Base-by-base conservation (phyloP, 2,797 vertebrate species). In the Nasua narica region DNA sequence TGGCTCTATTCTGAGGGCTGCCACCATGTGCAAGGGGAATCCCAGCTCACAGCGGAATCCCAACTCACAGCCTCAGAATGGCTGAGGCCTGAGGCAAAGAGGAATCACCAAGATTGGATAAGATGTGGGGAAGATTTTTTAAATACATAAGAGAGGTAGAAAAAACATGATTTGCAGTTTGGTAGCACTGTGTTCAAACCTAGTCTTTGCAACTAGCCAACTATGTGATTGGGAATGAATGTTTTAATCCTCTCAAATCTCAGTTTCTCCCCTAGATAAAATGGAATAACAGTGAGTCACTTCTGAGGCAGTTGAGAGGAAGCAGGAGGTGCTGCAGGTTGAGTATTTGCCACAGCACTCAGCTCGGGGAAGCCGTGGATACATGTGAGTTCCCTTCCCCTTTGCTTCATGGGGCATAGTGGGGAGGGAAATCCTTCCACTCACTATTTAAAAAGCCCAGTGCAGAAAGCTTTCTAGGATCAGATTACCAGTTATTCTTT, bases 391-490 rank as follows among this genome's bases (percentile, higher is more conserved):
- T 79, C 48, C 74, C 25, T 9, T 35, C 40, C 29, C 52, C 32
- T 46, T 93, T 78, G 60, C 43, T 62, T 43, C 56, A 0, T 58
- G 67, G 14, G 9, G 54, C 91, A 4, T 8, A 12, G 70, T 3
- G 54, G 58, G 18, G n/a, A 91, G 46, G 62, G 65, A 78, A 93
- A 85, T 92, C 48, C 46, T 86, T 48, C 13, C 0, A 0, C 79
- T 90, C 6, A 21, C 69, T 85, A 12, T 74, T 95, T 95, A 16
- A 97, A 97, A 96, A 90, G 60, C 40, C 40, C 23, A 79, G 56
- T 56, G 50, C 50, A 92, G 81, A 97, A 97, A 97, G 91, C 95
- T 96, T 90, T 97, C 89, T 88, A 95, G 87, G 87, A 90, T 98
- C 52, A 0, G 76, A 85, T 97, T 96, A 97, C 97, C n/a, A 76